Base-by-base conservation (phyloP, 1,140 invertebrate species). In the Elymnias hypermnestra region DNA sequence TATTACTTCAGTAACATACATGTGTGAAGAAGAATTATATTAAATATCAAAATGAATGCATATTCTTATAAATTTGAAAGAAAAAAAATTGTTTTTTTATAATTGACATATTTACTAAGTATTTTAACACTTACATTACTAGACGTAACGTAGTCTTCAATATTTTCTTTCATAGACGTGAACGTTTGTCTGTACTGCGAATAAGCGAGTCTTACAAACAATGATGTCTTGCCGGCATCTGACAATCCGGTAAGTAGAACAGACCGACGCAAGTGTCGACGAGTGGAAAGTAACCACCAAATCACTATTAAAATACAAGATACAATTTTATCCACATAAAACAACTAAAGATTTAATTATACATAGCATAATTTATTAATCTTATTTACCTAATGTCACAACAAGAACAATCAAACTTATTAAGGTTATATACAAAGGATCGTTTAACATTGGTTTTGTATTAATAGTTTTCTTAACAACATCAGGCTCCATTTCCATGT, bases 121-220 rank as follows among this genome's bases (percentile, higher is more conserved):
- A n/a, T n/a, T n/a, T n/a, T n/a, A n/a, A n/a, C n/a, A 15, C 71
- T 65, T 69, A 83, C 79, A 66, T 63, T 36, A 12, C 19, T 77
- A 3, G 74, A 63, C 40, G 71, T 84, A 25, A 88, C 60, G 71
- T 92, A 92, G 10, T 92, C 88, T 19, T 91, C 93, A 57, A 90
- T 79, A 86, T 97, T 97, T 83, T 95, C 93, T 70, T 92, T 93
- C 55, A 95, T 92, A 29, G 95, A 97, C 13, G 95, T 97, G 53
- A 94, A 92, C 9, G 94, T 96, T 33, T 91, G 83, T 31, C 94
- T 88, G 63, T 89, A 91, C 66, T 92, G 91, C 10, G 91, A 89
- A 75, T 92, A 89, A 10, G 92, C 66, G 25, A 97, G 69, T 61
- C 92, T 88, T 28, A 92, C 89, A 83, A 92, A 97, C 21, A 97